phyloP scores from a whole-genome alignment of 1,140 invertebrate species.

The Drosophila hydei region DNA sequence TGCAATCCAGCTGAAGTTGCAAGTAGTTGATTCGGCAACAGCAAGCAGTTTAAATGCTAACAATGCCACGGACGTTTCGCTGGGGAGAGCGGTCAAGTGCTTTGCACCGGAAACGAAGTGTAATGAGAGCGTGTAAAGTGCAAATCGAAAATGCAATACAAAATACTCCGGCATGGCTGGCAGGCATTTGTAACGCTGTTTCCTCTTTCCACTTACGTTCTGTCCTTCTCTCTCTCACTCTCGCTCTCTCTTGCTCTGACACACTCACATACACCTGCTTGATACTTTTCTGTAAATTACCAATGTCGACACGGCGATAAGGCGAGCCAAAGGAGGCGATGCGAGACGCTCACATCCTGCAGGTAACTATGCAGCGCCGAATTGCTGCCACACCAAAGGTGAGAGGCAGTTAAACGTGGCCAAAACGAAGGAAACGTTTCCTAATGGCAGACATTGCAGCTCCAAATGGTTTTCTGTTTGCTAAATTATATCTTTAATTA shows the following conservation, averaged over 20 bases:
- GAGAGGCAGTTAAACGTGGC: constrained; percentile 36
- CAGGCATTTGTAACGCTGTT: constrained; percentile 41
- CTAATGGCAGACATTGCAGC: constrained; percentile 27
- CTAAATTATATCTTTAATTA: constrained; percentile 79
- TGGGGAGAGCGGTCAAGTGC: constrained; percentile 35
- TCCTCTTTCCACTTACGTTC: neutral
- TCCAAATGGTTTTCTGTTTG: constrained; percentile 41
- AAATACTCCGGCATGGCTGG: constrained; percentile 43
- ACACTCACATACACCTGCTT: neutral
- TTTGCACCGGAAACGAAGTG: constrained; percentile 74
- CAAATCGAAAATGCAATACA: constrained; percentile 81
- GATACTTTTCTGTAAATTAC: constrained; percentile 67
- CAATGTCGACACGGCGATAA: constrained; percentile 69
- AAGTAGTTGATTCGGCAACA: constrained; percentile 13
- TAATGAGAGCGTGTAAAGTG: constrained; percentile 82
- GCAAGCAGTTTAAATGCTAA: constrained; percentile 67
- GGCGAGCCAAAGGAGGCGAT: constrained; percentile 38
- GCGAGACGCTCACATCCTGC: constrained; percentile 57
- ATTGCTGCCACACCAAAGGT: constrained; percentile 31
- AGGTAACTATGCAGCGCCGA: constrained; percentile 31
- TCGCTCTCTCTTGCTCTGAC: neutral
- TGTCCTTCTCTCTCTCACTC: neutral
- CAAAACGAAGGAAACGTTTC: constrained; percentile 52
- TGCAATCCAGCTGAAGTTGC: constrained; percentile 58
- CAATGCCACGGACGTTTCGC: constrained; percentile 59